Base-by-base conservation (phyloP, 2,113 vertebrate genomes). In the Gnathonemus echidnorhynchus region DNA sequence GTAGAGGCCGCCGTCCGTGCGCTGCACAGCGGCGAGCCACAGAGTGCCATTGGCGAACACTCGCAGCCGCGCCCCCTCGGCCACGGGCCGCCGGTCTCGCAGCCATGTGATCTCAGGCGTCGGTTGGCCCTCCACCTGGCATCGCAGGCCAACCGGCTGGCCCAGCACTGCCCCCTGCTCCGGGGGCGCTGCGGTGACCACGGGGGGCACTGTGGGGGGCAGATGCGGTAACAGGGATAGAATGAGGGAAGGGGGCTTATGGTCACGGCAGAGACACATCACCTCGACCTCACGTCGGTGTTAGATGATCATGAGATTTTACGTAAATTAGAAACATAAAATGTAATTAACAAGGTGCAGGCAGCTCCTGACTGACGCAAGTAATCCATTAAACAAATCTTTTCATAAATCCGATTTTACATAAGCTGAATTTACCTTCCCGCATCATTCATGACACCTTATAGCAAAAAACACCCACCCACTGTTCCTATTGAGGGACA, bases 41-140 rank as follows among this genome's bases (percentile, higher is more conserved):
- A 97, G 91, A 21, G 96, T 96, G 90, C 96, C 96, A 10, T 97
- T 96, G 91, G 95, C 92, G 91, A 95, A 96, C 35, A 93, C 19
- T 0, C 91, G 93, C 0, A 91, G 77, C 52, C 93, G 94, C n/a
- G 92, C 19, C 1, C 95, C 90, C 1, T 95, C 94, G 1, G 92
- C 89, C 70, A 97, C 80, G 10, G 94, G 92, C 83, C 94, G 94
- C 66, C 94, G 94, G 42, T 95, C 95, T 85, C 93, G 95, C 42
- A 94, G 93, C 96, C 96, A 96, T 1, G 91, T 92, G 3, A 97
- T 93, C 90, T 96, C 94, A 19, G 96, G 96, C 42, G 93, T 93
- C 0, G 96, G 96, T 91, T 94, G 95, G n/a, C 96, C 96, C 13
- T 94, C 95, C 2, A 94, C 95, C 3, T 89, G 93, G 91, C 96